Base-by-base conservation (phyloP, 1,140 invertebrate genomes). In the Scaptomyza graminum region DNA sequence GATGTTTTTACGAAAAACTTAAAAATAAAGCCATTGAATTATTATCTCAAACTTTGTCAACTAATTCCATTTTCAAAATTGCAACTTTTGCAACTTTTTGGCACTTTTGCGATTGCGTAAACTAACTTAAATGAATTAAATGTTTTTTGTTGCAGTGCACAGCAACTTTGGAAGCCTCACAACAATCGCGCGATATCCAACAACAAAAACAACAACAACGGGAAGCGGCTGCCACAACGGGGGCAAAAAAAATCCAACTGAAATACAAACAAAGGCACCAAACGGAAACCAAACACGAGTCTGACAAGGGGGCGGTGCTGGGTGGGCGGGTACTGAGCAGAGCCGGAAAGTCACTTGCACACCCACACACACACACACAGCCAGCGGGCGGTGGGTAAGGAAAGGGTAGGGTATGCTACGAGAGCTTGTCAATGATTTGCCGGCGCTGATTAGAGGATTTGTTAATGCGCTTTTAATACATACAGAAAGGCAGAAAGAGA, bases 391-490 rank as follows among this genome's bases (percentile, higher is more conserved):
- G 18, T 3, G 18, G 18, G 0, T 22, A 9, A n/a, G 41, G 7
- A 12, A 37, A 18, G 7, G 28, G 13, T 22, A 12, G 50, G 50
- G 31, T 31, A 22, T 22, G 18, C 18, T 31, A 31, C 13, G 28
- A 4, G 16, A 34, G 31, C 31, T 34, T 34, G 68, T 59, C 41
- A 62, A 59, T 77, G 80, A 84, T 84, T 82, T 82, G 80, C 67
- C 72, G 70, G 44, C 76, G 52, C 76, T 73, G 83, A 88, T 88
- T 88, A 88, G 83, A 70, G 79, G 84, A 88, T 88, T 88, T 88
- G 83, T 88, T 88, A 88, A 88, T 88, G 83, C 69, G 68, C 72
- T 83, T 79, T 88, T 88, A 88, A 79, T 88, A 72, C 82, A 84
- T 59, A 49, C 5, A 31, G 28, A 31, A 31, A 31, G 31, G 7